Evolutionary conservation across 2,888 invertebrate genomes (phyloP), one percentile per base, ranked within the genome.

Genomic region (Neuroscelio doddi): DNA sequence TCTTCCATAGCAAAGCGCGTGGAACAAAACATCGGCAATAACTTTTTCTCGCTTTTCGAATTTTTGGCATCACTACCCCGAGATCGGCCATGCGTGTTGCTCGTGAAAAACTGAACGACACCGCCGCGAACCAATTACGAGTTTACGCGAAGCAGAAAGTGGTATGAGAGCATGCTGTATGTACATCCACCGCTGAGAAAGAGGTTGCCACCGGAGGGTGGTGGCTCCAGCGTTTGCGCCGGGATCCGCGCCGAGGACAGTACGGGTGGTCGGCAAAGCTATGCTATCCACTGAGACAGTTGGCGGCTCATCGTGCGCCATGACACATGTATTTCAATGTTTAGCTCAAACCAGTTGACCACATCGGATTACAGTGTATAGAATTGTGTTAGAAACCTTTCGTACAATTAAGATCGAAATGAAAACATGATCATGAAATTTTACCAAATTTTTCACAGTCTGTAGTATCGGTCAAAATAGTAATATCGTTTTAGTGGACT

Each of bases 281-380:
- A 76, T 74, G 76, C 75, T 75, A 78, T 75, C 72, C 75, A 71
- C 71, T 73, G 73, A 79, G 75, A 73, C 78, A 82, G 82, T 81
- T 82, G 81, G 80, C 80, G 80, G 80, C 79, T 80, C 79, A 81
- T 75, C 79, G 80, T 78, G 82, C 82, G 82, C 78, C 81, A 80
- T 80, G 79, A 77, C 76, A 80, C 78, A 66, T 56, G 52, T 67
- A 49, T 36, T 29, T 38, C 9, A 5, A 1, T 12, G 34, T 3
- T 12, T 14, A 5, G 3, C 5, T 5, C 5, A 5, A 3, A 5
- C 21, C 21, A 5, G 3, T 5, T 3, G 5, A 5, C 21, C 21
- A 5, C 21, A 21, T 21, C 21, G 21, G 21, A 5, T 5, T 2
- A 5, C 21, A 5, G 21, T n/a, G n/a, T n/a, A n/a, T n/a, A n/a